Percentiles rank a stretch among this genome's conserved stretches.
phyloP scores from a whole-genome alignment of 2,113 vertebrate species.

The Sander lucioperca region DNA sequence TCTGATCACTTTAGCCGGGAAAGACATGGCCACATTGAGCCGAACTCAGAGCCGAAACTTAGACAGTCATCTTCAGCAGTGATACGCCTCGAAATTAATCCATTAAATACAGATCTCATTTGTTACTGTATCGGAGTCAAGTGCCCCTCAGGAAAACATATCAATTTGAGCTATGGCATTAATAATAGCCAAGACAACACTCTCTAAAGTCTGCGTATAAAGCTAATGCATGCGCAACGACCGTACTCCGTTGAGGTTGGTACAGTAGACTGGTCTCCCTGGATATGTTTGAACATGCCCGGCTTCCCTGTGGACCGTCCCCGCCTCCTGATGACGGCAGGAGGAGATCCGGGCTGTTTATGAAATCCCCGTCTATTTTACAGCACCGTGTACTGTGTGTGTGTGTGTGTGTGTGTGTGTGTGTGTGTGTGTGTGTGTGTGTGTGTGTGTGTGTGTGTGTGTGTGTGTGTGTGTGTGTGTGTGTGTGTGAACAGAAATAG shows the following conservation, averaged over 20 bases:
- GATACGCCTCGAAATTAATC: not conserved
- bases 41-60: not conserved
- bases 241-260: slow-evolving; percentile 10
- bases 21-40: slow-evolving; percentile 78
- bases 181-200: no score
- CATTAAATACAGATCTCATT: slow-evolving; percentile 15
- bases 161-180: not conserved
- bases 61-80: not conserved
- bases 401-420: slow-evolving; percentile 1
- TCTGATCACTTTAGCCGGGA: slow-evolving; percentile 84
- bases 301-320: slow-evolving; percentile 71
- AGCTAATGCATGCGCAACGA: slow-evolving; percentile 8
- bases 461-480: not conserved
- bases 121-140: not conserved
- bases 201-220: not conserved
- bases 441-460: not conserved
- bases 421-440: slow-evolving; percentile 3
- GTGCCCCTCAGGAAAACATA: not conserved
- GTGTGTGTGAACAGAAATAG: not conserved
- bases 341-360: slow-evolving; percentile 52
- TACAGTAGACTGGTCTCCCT: slow-evolving; percentile 39
- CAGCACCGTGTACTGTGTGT: not conserved
- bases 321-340: slow-evolving; percentile 78
- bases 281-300: slow-evolving; percentile 91
- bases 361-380: slow-evolving; percentile 9